These are phyloP conservation scores for Papilio glaucus DNA, from an alignment of 1,140 invertebrate genomes.

Conservation along the genomic window DNA sequence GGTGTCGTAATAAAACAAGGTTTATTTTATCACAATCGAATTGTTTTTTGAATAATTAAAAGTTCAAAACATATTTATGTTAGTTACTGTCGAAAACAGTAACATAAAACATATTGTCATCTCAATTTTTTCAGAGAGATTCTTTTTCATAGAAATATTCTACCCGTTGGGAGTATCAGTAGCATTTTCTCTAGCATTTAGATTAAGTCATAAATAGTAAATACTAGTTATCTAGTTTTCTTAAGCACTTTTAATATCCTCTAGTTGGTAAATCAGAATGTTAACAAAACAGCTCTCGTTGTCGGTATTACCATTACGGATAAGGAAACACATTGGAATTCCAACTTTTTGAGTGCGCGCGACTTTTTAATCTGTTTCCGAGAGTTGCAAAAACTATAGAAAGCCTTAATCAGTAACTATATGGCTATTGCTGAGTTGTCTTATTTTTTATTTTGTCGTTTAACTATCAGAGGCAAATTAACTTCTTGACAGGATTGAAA, in stretches of 20 bases:
- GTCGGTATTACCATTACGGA: not conserved
- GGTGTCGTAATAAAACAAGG: too few relatives aligned
- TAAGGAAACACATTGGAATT: constrained; percentile 24
- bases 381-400: constrained; percentile 1
- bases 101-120: too few relatives aligned
- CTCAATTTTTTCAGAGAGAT: too few relatives aligned
- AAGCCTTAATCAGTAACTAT: constrained; percentile 12
- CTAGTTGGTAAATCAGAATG: not conserved
- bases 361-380: constrained; percentile 2
- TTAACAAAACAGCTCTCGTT: not conserved
- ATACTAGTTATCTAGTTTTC: not conserved
- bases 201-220: constrained; percentile 9
- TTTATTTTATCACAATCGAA: too few relatives aligned
- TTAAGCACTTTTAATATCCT: not conserved
- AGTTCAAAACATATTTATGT: too few relatives aligned
- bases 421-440: not conserved
- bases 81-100: too few relatives aligned
- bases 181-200: not conserved
- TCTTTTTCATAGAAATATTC: too few relatives aligned
- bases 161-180: not conserved
- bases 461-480: too few relatives aligned
- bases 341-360: not conserved
- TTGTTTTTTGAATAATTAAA: too few relatives aligned
- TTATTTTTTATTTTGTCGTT: too few relatives aligned
- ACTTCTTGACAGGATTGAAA: too few relatives aligned